Percentiles rank a stretch among this genome's conserved stretches.
phyloP scores from a whole-genome alignment of 2,888 invertebrate genomes.

The Mellilla xanthometata region DNA sequence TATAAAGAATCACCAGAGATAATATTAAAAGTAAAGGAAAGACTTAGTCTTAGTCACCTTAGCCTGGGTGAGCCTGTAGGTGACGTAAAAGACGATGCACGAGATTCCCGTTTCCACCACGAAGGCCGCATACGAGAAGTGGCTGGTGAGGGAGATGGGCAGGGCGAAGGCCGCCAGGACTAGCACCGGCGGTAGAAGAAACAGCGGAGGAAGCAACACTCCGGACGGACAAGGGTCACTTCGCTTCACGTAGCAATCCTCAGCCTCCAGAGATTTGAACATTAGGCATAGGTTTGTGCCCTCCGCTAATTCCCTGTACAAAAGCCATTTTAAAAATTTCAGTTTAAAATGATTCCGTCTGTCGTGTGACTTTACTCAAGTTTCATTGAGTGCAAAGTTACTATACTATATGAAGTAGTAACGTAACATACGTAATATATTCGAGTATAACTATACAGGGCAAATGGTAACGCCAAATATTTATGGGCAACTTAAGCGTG shows the following conservation, averaged over 20 bases:
- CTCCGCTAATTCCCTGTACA: conserved; percentile 65
- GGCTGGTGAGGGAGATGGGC: conserved; percentile 57
- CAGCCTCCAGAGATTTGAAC: conserved; percentile 61
- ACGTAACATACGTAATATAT: too few species aligned
- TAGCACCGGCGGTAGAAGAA: conserved; percentile 68
- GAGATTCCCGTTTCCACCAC: conserved; percentile 61
- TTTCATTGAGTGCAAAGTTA: too few species aligned
- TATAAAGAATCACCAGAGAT: too few species aligned
- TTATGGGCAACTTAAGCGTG: too few species aligned
- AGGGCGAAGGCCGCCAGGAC: conserved; percentile 61
- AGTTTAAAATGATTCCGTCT: too few species aligned
- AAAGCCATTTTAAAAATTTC: background rate
- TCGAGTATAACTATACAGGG: too few species aligned
- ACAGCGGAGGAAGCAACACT: conserved; percentile 63
- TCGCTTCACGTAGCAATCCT: conserved; percentile 57
- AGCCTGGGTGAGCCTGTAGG: conserved; percentile 57
- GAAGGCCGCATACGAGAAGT: conserved; percentile 61
- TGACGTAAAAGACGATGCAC: conserved; percentile 61
- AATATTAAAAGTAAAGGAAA: too few species aligned
- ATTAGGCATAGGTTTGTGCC: conserved; percentile 67
- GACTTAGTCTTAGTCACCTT: too few species aligned
- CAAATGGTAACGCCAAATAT: too few species aligned
- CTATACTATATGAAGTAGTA: too few species aligned
- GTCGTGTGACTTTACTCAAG: too few species aligned
- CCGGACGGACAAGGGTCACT: conserved; percentile 62